phyloP scores from a whole-genome alignment of 2,113 vertebrate species.

The rabbit (Oryctolagus cuniculus) region mOryCun1.1 NC_091432.1:148620001-148620500 shows the following conservation, averaged over 20 bases:
- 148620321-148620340: background rate
- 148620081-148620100: too few species aligned
- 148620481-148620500: background rate
- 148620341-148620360: background rate
- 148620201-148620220: background rate
- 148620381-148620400: too few species aligned
- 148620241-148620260: constrained; percentile 15
- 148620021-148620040: too few species aligned
- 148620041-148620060: too few species aligned
- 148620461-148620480: too few species aligned
- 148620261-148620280: background rate
- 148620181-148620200: background rate
- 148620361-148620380: too few species aligned
- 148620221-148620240: background rate
- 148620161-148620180: background rate
- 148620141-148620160: background rate
- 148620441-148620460: too few species aligned
- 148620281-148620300: background rate
- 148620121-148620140: background rate
- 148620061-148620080: too few species aligned
- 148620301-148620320: background rate
- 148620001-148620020: too few species aligned
- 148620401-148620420: too few species aligned
- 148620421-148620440: too few species aligned
- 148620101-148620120: background rate